These are phyloP conservation scores for Drosophila murphyi DNA, from an alignment of 1,140 invertebrate genomes.

Conservation along the genomic window DNA sequence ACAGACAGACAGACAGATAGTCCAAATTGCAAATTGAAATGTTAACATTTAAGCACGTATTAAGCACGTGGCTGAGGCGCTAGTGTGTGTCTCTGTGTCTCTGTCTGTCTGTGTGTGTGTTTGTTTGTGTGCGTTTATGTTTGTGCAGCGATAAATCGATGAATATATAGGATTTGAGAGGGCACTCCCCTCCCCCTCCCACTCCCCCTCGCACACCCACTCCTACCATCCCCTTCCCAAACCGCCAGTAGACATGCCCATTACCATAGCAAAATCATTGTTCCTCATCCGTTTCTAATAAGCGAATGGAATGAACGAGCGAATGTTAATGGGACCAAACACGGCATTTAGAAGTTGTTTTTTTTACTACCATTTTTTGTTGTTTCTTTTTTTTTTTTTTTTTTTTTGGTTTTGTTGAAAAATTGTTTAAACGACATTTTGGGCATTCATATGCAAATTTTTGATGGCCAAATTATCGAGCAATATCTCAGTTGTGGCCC, in stretches of 20 bases:
- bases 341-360: slow-evolving; percentile 34
- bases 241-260: slow-evolving; percentile 7
- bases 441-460: slow-evolving; percentile 74
- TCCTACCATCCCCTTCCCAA: not conserved
- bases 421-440: slow-evolving; percentile 48
- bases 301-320: slow-evolving; percentile 40
- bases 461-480: slow-evolving; percentile 73
- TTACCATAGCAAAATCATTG: slow-evolving; percentile 49
- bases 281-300: slow-evolving; percentile 66
- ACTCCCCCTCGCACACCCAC: slow-evolving; percentile 8
- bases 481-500: slow-evolving; percentile 49
- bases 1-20: slow-evolving; percentile 23
- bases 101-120: not conserved
- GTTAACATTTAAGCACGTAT: slow-evolving; percentile 80
- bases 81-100: not conserved
- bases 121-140: slow-evolving; percentile 14
- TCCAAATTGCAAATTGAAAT: slow-evolving; percentile 79
- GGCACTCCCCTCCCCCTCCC: not conserved
- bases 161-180: slow-evolving; percentile 54
- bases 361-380: not conserved
- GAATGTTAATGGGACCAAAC: slow-evolving; percentile 61
- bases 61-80: slow-evolving; percentile 47
- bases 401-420: slow-evolving; percentile 3
- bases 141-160: slow-evolving; percentile 71
- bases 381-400: too few relatives aligned